These are phyloP conservation scores for Characodon lateralis DNA, from an alignment of 2,797 vertebrate species.

Conservation along the genomic window DNA sequence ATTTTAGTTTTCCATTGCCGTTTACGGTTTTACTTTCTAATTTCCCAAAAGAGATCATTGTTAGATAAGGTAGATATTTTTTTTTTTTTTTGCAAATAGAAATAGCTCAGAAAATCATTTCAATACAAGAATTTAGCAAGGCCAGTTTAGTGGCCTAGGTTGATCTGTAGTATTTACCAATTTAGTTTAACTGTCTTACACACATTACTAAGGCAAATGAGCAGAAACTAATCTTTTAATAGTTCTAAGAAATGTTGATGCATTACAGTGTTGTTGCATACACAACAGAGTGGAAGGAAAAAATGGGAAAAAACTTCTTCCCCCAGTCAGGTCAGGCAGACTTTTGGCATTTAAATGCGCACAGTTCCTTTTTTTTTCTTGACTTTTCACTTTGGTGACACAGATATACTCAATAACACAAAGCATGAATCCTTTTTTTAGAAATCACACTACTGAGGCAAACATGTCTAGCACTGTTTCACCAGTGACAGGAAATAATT, in stretches of 20 bases:
- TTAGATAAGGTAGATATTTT: neutral
- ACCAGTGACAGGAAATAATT: neutral
- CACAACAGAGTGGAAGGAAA: conserved; percentile 9
- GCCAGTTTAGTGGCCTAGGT: neutral
- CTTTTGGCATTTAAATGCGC: conserved; percentile 6
- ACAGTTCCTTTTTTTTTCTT: neutral
- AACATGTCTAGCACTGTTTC: neutral
- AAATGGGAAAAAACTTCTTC: neutral
- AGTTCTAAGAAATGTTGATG: conserved; percentile 19
- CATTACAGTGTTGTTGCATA: conserved; percentile 4
- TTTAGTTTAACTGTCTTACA: neutral
- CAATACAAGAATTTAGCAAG: neutral
- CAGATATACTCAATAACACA: neutral
- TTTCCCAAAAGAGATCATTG: neutral
- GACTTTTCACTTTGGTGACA: neutral
- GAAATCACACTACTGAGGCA: neutral
- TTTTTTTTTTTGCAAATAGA: too few relatives aligned
- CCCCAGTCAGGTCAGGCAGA: neutral
- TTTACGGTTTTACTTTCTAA: neutral
- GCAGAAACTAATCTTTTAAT: neutral
- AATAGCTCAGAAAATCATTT: neutral
- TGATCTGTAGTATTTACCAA: neutral
- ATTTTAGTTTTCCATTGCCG: neutral
- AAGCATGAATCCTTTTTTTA: neutral
- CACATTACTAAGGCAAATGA: neutral